Evolutionary conservation across 1,140 invertebrate genomes (phyloP).

Genomic region (Scaptomyza montana): DNA sequence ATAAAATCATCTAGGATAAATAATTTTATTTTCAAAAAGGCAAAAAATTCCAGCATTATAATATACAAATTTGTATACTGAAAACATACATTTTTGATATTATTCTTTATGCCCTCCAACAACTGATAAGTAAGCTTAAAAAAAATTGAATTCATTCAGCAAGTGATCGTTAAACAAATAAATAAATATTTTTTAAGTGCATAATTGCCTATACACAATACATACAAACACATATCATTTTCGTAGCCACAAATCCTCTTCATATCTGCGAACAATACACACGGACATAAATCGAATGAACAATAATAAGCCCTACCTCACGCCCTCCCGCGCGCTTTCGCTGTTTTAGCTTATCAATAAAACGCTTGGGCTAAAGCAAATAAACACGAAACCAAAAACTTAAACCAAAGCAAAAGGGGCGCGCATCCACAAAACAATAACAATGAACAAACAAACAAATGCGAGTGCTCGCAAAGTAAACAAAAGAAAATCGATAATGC

Average conservation of each 20-base stretch:
- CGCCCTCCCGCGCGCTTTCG: background rate
- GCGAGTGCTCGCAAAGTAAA: conserved; percentile 37
- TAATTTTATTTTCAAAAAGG: no score
- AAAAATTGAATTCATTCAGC: conserved; percentile 1
- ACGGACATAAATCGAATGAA: background rate
- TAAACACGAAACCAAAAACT: conserved; percentile 46
- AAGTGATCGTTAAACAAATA: conserved; percentile 16
- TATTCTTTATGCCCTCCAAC: no score
- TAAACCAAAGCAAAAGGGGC: conserved; percentile 36
- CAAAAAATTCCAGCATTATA: no score
- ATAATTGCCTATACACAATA: conserved; percentile 2
- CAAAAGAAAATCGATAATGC: conserved; percentile 60
- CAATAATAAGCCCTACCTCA: background rate
- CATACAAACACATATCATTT: background rate
- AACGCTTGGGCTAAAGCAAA: conserved; percentile 32
- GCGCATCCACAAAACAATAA: conserved; percentile 10
- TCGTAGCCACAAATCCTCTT: conserved; percentile 30
- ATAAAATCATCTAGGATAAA: no score
- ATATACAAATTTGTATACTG: no score
- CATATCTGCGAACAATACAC: conserved; percentile 41
- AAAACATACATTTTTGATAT: no score
- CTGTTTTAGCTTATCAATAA: conserved; percentile 29
- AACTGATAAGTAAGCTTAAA: conserved; percentile 2
- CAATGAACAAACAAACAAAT: conserved; percentile 42
- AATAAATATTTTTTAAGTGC: conserved; percentile 9